phyloP scores from a whole-genome alignment of 2,113 vertebrate genomes.

The Leucosticte australis region DNA sequence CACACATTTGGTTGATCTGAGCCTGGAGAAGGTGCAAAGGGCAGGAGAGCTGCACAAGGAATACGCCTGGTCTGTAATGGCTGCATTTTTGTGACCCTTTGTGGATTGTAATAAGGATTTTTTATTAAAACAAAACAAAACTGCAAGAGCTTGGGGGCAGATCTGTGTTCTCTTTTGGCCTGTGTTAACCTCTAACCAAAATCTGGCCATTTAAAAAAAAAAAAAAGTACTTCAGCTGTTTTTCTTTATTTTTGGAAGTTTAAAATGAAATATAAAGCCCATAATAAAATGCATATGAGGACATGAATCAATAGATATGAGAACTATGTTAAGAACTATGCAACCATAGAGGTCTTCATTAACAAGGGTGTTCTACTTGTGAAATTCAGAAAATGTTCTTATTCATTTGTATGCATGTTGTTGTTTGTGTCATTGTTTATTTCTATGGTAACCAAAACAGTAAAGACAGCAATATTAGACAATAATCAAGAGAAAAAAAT shows the following conservation, averaged over 20 bases:
- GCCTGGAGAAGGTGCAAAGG: neutral
- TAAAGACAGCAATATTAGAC: conserved; percentile 17
- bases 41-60: neutral
- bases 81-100: neutral
- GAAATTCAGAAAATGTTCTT: neutral
- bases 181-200: conserved; percentile 40
- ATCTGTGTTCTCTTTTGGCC: conserved; percentile 33
- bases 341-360: neutral
- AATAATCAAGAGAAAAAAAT: neutral
- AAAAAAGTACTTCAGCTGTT: conserved; percentile 9
- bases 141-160: conserved; percentile 38
- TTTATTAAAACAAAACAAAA: conserved; percentile 55
- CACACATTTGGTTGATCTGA: neutral
- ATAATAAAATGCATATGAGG: conserved; percentile 56
- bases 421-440: neutral
- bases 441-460: conserved; percentile 44
- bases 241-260: conserved; percentile 54
- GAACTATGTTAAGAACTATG: conserved; percentile 1
- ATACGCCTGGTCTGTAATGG: neutral
- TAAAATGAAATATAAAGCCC: conserved; percentile 57
- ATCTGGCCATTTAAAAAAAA: conserved; percentile 1
- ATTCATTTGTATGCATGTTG: neutral
- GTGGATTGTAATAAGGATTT: conserved; percentile 28
- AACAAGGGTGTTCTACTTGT: neutral
- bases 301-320: conserved; percentile 16